Conservation (phyloP, 2,888 invertebrate genomes). For the Cantharis rustica region DNA sequence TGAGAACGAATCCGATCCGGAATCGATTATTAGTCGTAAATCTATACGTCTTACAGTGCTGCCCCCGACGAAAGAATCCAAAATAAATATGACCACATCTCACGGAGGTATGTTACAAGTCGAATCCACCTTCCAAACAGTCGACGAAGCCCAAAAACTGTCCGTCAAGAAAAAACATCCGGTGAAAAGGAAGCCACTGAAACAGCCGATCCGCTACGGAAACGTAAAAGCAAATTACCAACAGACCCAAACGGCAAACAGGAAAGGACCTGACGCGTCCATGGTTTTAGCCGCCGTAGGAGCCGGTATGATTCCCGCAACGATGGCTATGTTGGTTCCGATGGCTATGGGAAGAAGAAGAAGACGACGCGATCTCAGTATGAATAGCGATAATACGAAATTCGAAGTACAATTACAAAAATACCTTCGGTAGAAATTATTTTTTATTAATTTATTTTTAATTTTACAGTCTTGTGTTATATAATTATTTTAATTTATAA, state of each 20-base stretch:
- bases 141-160: slow-evolving; percentile 64
- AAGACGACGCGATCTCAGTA: slow-evolving; percentile 39
- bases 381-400: neutral
- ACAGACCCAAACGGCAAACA: neutral
- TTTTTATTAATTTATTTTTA: slow-evolving; percentile 3
- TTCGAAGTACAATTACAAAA: neutral
- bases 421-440: neutral
- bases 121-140: slow-evolving; percentile 71
- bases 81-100: slow-evolving; percentile 68
- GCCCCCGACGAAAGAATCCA: slow-evolving; percentile 67
- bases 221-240: neutral
- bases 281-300: slow-evolving; percentile 74
- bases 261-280: slow-evolving; percentile 57
- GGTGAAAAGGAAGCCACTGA: slow-evolving; percentile 32
- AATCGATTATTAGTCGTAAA: slow-evolving; percentile 44
- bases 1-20: slow-evolving; percentile 32
- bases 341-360: slow-evolving; percentile 69
- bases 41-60: slow-evolving; percentile 69
- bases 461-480: slow-evolving; percentile 24
- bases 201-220: neutral
- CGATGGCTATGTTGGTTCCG: slow-evolving; percentile 80
- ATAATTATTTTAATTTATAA: slow-evolving; percentile 15
- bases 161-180: slow-evolving; percentile 46
- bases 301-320: slow-evolving; percentile 79
- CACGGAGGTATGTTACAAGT: slow-evolving; percentile 78